Percentiles rank a stretch among this genome's conserved stretches.
Evolutionary conservation across 2,113 vertebrate genomes (phyloP).

Genomic region (Spea multiplicata): DNA sequence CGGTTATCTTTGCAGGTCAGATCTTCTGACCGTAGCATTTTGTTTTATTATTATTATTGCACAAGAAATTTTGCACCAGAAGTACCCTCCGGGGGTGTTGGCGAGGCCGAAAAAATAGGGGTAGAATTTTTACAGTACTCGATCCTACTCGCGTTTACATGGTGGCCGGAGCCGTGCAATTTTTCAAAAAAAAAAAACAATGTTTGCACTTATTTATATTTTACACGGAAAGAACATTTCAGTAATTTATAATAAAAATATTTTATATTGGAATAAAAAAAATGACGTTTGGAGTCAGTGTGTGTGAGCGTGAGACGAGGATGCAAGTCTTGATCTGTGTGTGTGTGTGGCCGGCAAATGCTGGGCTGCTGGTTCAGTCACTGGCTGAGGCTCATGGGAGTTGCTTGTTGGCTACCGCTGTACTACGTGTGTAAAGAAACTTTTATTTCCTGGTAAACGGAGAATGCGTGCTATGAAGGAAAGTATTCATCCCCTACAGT

Average conservation of each 20-base stretch:
- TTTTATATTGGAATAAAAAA: constrained; percentile 91
- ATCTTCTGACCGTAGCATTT: background rate
- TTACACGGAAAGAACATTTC: constrained; percentile 77
- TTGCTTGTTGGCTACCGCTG: too few relatives aligned
- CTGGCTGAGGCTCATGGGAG: too few relatives aligned
- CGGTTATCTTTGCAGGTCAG: background rate
- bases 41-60: constrained; percentile 2
- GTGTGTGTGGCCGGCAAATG: too few relatives aligned
- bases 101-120: background rate
- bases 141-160: constrained; percentile 38
- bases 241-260: constrained; percentile 97
- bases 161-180: background rate
- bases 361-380: too few relatives aligned
- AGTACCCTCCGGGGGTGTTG: background rate
- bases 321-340: too few relatives aligned
- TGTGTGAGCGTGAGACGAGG: background rate
- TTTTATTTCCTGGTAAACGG: too few relatives aligned
- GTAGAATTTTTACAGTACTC: background rate
- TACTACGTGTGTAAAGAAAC: too few relatives aligned
- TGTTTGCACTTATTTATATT: constrained; percentile 99
- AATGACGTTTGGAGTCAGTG: background rate
- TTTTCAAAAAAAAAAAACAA: constrained; percentile 38
- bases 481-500: too few relatives aligned
- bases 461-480: too few relatives aligned
- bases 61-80: constrained; percentile 25